Percentiles rank a stretch among this genome's conserved stretches.
phyloP scores from a whole-genome alignment of 2,797 vertebrate genomes.

The Antennarius maculatus region DNA sequence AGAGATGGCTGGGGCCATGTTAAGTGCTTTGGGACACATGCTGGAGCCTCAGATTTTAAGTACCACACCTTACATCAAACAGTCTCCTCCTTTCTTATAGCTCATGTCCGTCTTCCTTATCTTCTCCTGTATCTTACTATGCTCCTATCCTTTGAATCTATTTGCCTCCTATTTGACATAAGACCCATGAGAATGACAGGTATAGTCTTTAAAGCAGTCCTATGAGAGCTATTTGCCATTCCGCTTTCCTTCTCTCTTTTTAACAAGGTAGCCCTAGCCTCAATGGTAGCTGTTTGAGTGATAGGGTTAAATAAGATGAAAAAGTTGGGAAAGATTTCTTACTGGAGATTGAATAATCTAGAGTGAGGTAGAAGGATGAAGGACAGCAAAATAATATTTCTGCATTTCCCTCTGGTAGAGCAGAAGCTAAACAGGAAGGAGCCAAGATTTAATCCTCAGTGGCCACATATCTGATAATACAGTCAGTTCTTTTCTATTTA shows the following conservation, averaged over 20 bases:
- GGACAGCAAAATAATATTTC: conserved; percentile 66
- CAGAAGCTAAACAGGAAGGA: conserved; percentile 42
- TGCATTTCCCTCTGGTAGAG: conserved; percentile 44
- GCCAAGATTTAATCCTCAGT: conserved; percentile 38
- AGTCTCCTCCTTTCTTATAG: conserved; percentile 4
- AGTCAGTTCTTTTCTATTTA: conserved; percentile 14
- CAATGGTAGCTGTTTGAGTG: conserved; percentile 68
- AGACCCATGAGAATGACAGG: conserved; percentile 69
- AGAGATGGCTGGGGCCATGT: conserved; percentile 74
- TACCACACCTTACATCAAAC: conserved; percentile 52
- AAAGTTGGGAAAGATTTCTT: conserved; percentile 75
- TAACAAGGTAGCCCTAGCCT: conserved; percentile 68
- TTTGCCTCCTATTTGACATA: conserved; percentile 62
- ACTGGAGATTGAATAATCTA: conserved; percentile 80
- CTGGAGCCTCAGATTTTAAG: conserved; percentile 65
- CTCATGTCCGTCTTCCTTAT: conserved; percentile 33
- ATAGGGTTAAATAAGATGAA: conserved; percentile 76
- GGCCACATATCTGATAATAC: conserved; percentile 47
- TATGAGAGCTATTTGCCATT: conserved; percentile 68
- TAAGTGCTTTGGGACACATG: conserved; percentile 77
- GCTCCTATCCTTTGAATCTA: conserved; percentile 47
- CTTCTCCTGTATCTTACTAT: conserved; percentile 23
- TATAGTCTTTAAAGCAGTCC: conserved; percentile 61
- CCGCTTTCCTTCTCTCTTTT: conserved; percentile 53
- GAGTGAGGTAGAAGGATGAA: conserved; percentile 61